Conservation (phyloP, 2,888 invertebrate species). For the Cinara cedri region DNA sequence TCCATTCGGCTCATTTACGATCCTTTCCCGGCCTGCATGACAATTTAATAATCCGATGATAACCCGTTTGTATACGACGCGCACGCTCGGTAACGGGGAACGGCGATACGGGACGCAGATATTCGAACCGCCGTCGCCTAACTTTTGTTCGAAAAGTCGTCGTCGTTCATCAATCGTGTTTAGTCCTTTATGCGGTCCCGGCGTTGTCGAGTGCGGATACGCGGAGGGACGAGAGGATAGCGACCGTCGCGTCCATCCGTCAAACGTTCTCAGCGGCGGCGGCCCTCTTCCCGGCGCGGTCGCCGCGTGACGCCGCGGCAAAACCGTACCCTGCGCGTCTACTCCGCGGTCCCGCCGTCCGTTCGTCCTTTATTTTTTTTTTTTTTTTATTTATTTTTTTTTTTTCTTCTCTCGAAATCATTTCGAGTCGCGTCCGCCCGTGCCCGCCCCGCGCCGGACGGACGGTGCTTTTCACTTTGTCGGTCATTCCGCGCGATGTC, state of each 20-base stretch:
- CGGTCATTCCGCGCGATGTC: not conserved
- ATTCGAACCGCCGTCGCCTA: constrained; percentile 16
- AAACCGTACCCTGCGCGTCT: not conserved
- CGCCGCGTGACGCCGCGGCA: not conserved
- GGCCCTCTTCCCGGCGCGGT: too few species aligned
- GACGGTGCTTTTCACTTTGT: not conserved
- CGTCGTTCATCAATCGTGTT: constrained; percentile 49
- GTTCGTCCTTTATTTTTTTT: constrained; percentile 6
- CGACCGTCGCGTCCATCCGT: constrained; percentile 26
- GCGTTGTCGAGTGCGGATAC: not conserved
- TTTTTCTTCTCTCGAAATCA: not conserved
- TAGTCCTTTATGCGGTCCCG: constrained; percentile 1
- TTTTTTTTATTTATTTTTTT: not conserved
- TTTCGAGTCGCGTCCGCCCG: constrained; percentile 17
- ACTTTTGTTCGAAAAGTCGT: constrained; percentile 17
- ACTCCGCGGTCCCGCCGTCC: too few species aligned
- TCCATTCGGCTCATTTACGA: too few species aligned
- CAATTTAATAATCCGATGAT: too few species aligned
- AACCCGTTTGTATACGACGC: not conserved
- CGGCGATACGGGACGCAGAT: not conserved
- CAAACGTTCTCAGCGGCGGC: not conserved
- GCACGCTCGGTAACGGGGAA: too few species aligned
- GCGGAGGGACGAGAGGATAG: not conserved
- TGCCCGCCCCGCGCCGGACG: not conserved
- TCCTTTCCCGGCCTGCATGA: too few species aligned